A percentile compares a stretch with the other conserved stretches of the same genome.
Conservation (phyloP, 2,888 invertebrate genomes). For the Amphipoea oculea region DNA sequence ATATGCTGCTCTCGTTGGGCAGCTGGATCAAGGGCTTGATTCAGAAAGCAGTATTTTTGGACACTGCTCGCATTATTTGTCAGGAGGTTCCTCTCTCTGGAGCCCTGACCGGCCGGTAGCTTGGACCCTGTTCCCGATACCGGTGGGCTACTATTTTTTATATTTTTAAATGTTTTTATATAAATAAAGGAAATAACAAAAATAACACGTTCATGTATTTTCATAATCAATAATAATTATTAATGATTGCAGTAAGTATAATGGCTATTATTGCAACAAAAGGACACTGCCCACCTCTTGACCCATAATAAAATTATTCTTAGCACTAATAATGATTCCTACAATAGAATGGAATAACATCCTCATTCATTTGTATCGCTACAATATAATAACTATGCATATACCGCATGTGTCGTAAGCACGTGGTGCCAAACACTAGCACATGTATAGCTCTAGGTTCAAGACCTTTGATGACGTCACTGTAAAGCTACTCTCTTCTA, state of each 20-base stretch:
- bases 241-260: background rate
- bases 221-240: conserved; percentile 14
- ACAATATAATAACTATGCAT: conserved; percentile 11
- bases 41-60: no score
- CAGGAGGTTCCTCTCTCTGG: no score
- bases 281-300: conserved; percentile 5
- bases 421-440: conserved; percentile 56
- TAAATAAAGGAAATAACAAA: background rate
- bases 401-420: conserved; percentile 52
- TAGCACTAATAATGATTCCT: conserved; percentile 14
- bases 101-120: no score
- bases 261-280: background rate
- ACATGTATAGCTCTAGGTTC: conserved; percentile 53
- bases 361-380: conserved; percentile 29
- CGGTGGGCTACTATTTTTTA: no score
- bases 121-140: no score
- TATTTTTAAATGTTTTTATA: no score
- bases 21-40: no score
- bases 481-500: conserved; percentile 4
- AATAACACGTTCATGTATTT: conserved; percentile 1
- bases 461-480: conserved; percentile 64
- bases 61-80: no score
- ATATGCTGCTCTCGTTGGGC: no score
- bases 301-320: conserved; percentile 9
- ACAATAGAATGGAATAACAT: conserved; percentile 34